Evolutionary conservation across 2,113 vertebrate genomes (phyloP), one percentile per base, ranked within the genome.

Genomic region (Austrofundulus limnaeus): DNA sequence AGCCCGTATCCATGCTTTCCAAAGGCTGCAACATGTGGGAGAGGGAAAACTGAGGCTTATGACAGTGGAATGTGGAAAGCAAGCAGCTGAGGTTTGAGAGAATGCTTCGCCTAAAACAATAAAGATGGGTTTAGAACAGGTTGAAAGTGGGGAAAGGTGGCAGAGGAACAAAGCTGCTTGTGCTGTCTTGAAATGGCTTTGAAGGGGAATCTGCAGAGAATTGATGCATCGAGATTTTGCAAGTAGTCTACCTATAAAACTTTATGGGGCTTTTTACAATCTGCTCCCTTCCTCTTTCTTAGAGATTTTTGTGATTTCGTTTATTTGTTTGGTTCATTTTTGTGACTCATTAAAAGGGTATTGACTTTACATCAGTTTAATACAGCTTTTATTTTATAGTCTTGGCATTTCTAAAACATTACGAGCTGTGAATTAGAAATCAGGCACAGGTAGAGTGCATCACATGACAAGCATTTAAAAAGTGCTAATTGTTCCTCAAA

Each of bases 401-500:
- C 62, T 71, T 63, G 38, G 20, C 63, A 70, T 78, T 67, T 60
- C 48, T 62, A 67, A 65, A 60, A 46, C 56, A 34, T 58, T 72
- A 57, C 48, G 49, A 42, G n/a, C 54, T 50, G 56, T 66, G 61
- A 54, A 70, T 79, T 72, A 70, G 19, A 59, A 38, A 52, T 49
- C 24, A 64, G 69, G 48, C 31, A 55, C 54, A 66, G 68, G 61
- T 70, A 47, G 75, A 64, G 63, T 47, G 54, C 53, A 59, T 83
- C 80, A 68, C 57, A 80, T 80, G 77, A 82, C 63, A 64, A 53
- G 51, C 45, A n/a, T 38, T 78, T 71, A 68, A 77, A 84, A 83
- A 71, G 71, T 87, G 82, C 55, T 78, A 82, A 88, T 86, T 77
- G 75, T 66, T 79, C 61, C 51, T 81, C 46, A 42, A 66, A 56